These are phyloP conservation scores for Lydus trimaculatus DNA, from an alignment of 2,888 invertebrate genomes.

Conservation along the genomic window DNA sequence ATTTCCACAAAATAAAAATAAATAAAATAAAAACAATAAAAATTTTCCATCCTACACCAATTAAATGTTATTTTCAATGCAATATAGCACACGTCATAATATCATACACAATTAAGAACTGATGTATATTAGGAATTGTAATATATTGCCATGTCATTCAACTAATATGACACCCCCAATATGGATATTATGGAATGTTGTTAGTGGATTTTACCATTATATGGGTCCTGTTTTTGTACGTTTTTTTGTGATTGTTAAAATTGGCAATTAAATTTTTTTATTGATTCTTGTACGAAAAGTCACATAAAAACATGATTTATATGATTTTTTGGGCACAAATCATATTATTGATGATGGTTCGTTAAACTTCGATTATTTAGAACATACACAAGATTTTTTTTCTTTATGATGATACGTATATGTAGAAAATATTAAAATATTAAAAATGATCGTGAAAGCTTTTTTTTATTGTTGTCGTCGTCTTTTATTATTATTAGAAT, in stretches of 20 bases:
- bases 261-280: constrained; percentile 17
- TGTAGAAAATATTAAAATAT: background rate
- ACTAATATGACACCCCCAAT: background rate
- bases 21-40: background rate
- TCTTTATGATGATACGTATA: background rate
- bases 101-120: background rate
- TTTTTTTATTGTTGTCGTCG: background rate
- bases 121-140: background rate
- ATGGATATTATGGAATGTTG: background rate
- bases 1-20: background rate
- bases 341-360: background rate
- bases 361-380: background rate
- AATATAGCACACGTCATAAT: background rate
- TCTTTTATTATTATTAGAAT: background rate
- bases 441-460: background rate
- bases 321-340: background rate
- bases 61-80: background rate
- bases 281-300: constrained; percentile 15
- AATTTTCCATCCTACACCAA: background rate
- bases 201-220: background rate
- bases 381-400: background rate
- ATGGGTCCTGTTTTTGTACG: background rate
- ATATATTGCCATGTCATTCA: background rate
- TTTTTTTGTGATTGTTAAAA: background rate
- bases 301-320: constrained; percentile 29